These are phyloP conservation scores for Aurelia sp. DNA, from an alignment of 30 jellyfish, hydroid and myxozoan species.

Conservation along the genomic window DNA sequence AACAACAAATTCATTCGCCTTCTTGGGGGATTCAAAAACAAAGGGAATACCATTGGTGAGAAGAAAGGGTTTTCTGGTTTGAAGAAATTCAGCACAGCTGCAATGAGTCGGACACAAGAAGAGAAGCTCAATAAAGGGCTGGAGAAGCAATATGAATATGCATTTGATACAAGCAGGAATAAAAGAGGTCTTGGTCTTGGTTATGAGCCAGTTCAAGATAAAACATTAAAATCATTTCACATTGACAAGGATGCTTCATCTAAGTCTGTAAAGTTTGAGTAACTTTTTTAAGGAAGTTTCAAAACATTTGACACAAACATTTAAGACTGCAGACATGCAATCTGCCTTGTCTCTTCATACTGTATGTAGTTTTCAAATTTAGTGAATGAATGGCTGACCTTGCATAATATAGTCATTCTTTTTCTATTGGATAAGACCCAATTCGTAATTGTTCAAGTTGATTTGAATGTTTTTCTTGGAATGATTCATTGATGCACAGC, in stretches of 20 bases:
- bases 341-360: not conserved
- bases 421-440: slow-evolving; percentile 18
- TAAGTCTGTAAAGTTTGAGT: slow-evolving; percentile 55
- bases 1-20: slow-evolving; percentile 69
- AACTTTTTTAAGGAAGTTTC: not conserved
- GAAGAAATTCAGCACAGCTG: slow-evolving; percentile 58
- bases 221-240: slow-evolving; percentile 44
- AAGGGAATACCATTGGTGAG: slow-evolving; percentile 3
- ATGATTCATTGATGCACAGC: not conserved
- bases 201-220: slow-evolving; percentile 54
- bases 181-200: slow-evolving; percentile 83
- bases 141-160: slow-evolving; percentile 75
- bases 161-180: slow-evolving; percentile 68
- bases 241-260: slow-evolving; percentile 45
- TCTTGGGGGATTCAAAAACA: slow-evolving; percentile 71
- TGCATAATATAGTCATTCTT: not conserved
- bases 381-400: not conserved
- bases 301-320: too few relatives aligned
- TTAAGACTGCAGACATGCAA: too few relatives aligned
- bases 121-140: slow-evolving; percentile 44
- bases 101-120: slow-evolving; percentile 60
- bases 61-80: not conserved
- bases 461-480: not conserved
- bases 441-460: not conserved
- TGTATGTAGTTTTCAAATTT: not conserved